Conservation (phyloP, 2,113 vertebrate species). For the Scytalopus superciliaris region DNA sequence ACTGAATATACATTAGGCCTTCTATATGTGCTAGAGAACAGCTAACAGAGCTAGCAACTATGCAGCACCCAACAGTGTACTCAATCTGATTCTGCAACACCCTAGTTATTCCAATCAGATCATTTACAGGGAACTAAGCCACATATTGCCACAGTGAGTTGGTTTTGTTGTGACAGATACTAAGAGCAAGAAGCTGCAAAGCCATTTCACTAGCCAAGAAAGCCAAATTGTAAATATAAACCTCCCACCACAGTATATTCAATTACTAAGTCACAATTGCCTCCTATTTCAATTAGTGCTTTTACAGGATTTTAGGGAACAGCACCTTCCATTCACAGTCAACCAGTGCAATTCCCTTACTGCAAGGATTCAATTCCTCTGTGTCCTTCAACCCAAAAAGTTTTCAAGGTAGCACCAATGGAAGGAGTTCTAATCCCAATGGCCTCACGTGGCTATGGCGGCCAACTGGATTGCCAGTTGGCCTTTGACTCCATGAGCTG, state of each 20-base stretch:
- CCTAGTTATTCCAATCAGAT: not conserved
- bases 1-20: not conserved
- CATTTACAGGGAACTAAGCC: not conserved
- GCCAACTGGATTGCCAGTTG: not conserved
- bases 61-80: not conserved
- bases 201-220: not conserved
- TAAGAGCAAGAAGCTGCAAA: not conserved
- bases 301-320: not conserved
- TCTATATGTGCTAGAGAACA: not conserved
- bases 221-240: conserved; percentile 9
- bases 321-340: not conserved
- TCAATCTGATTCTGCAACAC: not conserved
- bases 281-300: not conserved
- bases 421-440: not conserved
- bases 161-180: not conserved
- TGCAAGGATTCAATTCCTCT: not conserved
- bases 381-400: too few relatives aligned
- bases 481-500: not conserved
- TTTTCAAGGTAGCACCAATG: not conserved
- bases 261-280: not conserved
- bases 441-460: rapidly evolving
- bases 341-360: not conserved
- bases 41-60: not conserved
- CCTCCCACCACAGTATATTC: not conserved
- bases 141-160: not conserved